A percentile compares a stretch with the other conserved stretches of the same genome.
Conservation (phyloP, 2,888 invertebrate genomes). For the Strigamia crassipes region DNA sequence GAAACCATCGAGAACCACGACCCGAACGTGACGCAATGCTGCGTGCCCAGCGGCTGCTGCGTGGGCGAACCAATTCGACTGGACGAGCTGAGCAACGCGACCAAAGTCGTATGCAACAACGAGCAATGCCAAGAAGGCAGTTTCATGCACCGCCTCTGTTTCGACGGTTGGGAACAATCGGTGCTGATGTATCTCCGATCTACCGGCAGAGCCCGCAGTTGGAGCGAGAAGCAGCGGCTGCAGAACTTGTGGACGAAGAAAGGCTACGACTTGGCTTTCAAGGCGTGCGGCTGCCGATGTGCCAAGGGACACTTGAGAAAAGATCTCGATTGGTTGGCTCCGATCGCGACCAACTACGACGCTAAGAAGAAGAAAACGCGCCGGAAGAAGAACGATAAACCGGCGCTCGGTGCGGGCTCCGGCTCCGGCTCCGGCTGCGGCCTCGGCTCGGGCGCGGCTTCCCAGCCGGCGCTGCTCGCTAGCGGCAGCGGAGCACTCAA, state of each 20-base stretch:
- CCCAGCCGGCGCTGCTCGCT: not conserved
- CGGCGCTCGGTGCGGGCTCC: too few relatives aligned
- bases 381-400: slow-evolving; percentile 69
- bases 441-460: slow-evolving; percentile 59
- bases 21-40: slow-evolving; percentile 71
- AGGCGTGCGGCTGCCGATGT: slow-evolving; percentile 92
- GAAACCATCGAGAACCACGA: slow-evolving; percentile 56
- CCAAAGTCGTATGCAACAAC: slow-evolving; percentile 92
- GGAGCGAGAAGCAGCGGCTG: slow-evolving; percentile 91
- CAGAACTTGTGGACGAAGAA: slow-evolving; percentile 98
- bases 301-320: slow-evolving; percentile 91
- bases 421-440: too few relatives aligned
- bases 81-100: slow-evolving; percentile 76
- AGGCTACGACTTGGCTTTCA: slow-evolving; percentile 94
- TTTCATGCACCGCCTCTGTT: slow-evolving; percentile 95
- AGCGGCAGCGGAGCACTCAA: too few relatives aligned
- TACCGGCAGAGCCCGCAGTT: slow-evolving; percentile 87
- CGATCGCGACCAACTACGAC: slow-evolving; percentile 57
- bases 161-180: slow-evolving; percentile 89
- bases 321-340: slow-evolving; percentile 84
- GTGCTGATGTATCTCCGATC: slow-evolving; percentile 86
- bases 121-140: slow-evolving; percentile 84
- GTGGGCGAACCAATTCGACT: slow-evolving; percentile 53
- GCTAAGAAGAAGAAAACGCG: slow-evolving; percentile 71
- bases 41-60: slow-evolving; percentile 71